These are phyloP conservation scores for Xestia sexstrigata DNA, from an alignment of 2,888 invertebrate genomes.

Conservation along the genomic window DNA sequence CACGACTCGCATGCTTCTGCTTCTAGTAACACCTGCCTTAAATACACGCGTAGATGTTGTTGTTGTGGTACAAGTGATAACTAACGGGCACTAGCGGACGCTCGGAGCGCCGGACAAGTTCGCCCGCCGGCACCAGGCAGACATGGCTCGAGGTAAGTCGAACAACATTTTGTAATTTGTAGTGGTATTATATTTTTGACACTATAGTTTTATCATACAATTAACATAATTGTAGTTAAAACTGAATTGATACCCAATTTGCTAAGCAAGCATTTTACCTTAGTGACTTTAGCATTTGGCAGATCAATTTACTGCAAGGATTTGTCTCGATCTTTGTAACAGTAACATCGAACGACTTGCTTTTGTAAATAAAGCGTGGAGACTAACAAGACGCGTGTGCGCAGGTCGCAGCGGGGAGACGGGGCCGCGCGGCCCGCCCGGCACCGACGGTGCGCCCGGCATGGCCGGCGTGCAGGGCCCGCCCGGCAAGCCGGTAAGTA, in stretches of 20 bases:
- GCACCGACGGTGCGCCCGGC: constrained; percentile 94
- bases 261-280: neutral
- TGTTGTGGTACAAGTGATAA: constrained; percentile 82
- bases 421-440: constrained; percentile 94
- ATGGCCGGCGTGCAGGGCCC: constrained; percentile 96
- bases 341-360: neutral
- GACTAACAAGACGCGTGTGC: constrained; percentile 56
- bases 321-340: neutral
- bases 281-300: neutral
- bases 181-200: neutral
- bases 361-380: neutral
- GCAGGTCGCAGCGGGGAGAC: constrained; percentile 94
- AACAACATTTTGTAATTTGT: constrained; percentile 21
- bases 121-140: neutral
- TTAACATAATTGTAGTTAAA: neutral
- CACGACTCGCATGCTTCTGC: constrained; percentile 55
- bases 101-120: neutral
- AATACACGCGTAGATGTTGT: constrained; percentile 64
- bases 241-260: neutral
- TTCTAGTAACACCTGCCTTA: constrained; percentile 57
- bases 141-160: constrained; percentile 41
- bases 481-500: constrained; percentile 94
- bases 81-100: constrained; percentile 58
- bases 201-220: neutral
- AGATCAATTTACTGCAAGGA: neutral